These are phyloP conservation scores for Cyrtonyx montezumae DNA, from an alignment of 2,113 vertebrate species.

Conservation along the genomic window DNA sequence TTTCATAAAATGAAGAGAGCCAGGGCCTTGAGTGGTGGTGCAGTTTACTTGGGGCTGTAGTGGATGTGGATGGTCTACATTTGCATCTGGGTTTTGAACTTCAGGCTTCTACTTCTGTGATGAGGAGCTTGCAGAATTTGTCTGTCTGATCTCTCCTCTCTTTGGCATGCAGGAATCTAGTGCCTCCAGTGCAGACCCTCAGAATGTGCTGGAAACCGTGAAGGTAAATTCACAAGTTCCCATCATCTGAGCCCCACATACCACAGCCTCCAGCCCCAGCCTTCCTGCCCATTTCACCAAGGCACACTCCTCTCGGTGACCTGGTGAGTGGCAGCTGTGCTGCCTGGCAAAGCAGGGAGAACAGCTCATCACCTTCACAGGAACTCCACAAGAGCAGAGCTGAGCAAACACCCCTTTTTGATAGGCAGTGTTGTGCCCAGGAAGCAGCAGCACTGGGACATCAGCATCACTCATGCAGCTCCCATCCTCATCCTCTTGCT, in stretches of 20 bases:
- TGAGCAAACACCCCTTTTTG: no score
- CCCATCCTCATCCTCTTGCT: accelerated
- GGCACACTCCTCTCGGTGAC: background rate
- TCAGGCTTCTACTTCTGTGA: background rate
- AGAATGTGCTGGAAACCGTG: conserved; percentile 78
- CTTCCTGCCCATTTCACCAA: background rate
- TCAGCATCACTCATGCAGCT: background rate
- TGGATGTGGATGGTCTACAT: background rate
- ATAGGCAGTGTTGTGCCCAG: background rate
- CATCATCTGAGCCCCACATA: accelerated
- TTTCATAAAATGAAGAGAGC: background rate
- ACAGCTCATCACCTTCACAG: no score
- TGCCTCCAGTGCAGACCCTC: conserved; percentile 72
- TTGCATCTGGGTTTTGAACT: background rate
- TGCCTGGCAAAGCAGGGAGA: background rate
- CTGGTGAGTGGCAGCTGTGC: background rate
- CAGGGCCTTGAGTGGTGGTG: accelerated
- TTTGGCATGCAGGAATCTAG: conserved; percentile 66
- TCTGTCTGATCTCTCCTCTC: background rate
- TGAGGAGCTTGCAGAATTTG: background rate
- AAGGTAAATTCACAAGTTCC: conserved; percentile 68
- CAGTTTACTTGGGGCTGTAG: background rate
- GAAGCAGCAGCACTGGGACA: background rate
- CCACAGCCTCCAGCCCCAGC: background rate
- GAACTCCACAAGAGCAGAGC: background rate